Conservation (phyloP, 2,113 vertebrate species). For the Apteryx mantelli region DNA sequence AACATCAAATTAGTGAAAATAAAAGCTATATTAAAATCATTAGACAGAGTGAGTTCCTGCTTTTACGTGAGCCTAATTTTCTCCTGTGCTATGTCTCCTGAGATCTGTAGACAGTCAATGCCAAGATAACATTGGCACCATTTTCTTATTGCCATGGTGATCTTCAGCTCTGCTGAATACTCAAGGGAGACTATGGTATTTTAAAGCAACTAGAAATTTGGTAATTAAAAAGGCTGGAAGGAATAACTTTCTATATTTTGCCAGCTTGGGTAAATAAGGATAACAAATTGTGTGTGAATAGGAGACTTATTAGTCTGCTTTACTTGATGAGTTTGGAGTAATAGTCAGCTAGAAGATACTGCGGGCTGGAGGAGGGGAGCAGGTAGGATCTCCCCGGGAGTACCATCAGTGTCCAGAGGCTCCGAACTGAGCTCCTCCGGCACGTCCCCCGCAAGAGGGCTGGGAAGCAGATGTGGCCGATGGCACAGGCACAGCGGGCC, state of each 20-base stretch:
- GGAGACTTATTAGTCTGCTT: slow-evolving; percentile 36
- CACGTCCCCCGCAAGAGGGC: fast-evolving
- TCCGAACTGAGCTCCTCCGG: fast-evolving
- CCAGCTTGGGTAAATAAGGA: slow-evolving; percentile 70
- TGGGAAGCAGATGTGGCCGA: not conserved
- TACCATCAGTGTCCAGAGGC: fast-evolving
- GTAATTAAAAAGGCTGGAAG: slow-evolving; percentile 81
- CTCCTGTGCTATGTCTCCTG: slow-evolving; percentile 69
- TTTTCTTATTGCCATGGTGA: slow-evolving; percentile 83
- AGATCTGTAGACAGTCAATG: slow-evolving; percentile 68
- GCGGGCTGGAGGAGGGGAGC: not conserved
- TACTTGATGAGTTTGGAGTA: slow-evolving; percentile 11
- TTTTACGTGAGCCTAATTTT: slow-evolving; percentile 71
- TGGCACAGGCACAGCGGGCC: fast-evolving
- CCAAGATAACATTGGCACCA: slow-evolving; percentile 77
- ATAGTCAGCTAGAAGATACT: not conserved
- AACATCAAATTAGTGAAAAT: slow-evolving; percentile 68
- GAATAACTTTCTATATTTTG: slow-evolving; percentile 70
- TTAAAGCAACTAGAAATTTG: slow-evolving; percentile 80
- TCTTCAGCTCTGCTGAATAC: slow-evolving; percentile 78
- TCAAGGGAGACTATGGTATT: slow-evolving; percentile 74
- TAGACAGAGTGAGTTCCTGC: slow-evolving; percentile 44
- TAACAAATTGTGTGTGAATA: slow-evolving; percentile 58
- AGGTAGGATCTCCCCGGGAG: not conserved
- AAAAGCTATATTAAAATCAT: slow-evolving; percentile 54